These are phyloP conservation scores for Rhynchonycteris naso DNA, from an alignment of 2,797 vertebrate genomes.

Conservation along the genomic window DNA sequence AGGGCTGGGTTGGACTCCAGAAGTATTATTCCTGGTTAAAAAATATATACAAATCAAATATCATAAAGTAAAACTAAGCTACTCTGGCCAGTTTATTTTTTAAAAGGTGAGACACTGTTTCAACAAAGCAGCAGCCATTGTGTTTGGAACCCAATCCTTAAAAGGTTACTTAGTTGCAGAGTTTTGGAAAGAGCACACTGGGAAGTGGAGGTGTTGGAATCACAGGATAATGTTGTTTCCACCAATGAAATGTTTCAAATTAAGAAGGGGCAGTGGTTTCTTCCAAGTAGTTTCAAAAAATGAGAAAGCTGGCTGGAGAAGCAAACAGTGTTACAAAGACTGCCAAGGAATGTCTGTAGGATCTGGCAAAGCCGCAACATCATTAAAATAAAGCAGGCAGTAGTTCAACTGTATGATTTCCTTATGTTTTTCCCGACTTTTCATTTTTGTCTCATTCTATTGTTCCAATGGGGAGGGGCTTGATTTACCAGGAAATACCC, in stretches of 20 bases:
- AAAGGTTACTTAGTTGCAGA: conserved; percentile 64
- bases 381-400: background rate
- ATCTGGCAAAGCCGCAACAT: background rate
- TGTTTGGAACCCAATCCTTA: conserved; percentile 42
- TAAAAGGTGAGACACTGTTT: conserved; percentile 60
- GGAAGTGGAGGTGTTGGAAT: conserved; percentile 49
- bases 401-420: background rate
- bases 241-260: conserved; percentile 36
- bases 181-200: conserved; percentile 40
- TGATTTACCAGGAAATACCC: background rate
- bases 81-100: conserved; percentile 34
- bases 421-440: background rate
- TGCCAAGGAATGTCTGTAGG: background rate
- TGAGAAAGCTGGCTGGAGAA: conserved; percentile 53
- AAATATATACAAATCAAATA: conserved; percentile 48
- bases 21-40: background rate
- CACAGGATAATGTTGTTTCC: conserved; percentile 64
- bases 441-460: conserved; percentile 23
- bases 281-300: conserved; percentile 54
- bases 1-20: background rate
- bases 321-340: background rate
- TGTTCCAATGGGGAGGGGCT: background rate
- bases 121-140: conserved; percentile 50
- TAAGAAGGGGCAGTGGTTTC: conserved; percentile 43
- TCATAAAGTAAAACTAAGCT: background rate